Evolutionary conservation across 1,140 invertebrate species (phyloP).

Genomic region (Zaprionus kolodkinae): DNA sequence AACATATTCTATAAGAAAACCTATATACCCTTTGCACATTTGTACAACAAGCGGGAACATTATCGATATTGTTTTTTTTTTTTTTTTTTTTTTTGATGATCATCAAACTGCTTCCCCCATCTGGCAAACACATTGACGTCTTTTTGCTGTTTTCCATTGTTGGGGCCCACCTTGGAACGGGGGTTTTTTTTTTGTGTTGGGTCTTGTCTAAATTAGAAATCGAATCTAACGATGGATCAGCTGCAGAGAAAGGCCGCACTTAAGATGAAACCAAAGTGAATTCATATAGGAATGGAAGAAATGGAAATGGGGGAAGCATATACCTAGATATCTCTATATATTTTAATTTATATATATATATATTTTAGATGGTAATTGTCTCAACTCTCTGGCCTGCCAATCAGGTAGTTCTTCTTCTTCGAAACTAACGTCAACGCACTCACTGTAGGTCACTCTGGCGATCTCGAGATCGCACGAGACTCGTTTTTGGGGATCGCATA

Average conservation of each 20-base stretch:
- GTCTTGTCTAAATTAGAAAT: neutral
- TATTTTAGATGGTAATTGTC: neutral
- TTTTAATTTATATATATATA: neutral
- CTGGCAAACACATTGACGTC: neutral
- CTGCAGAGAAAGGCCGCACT: conserved; percentile 17
- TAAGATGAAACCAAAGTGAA: neutral
- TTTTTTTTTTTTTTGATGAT: conserved; percentile 28
- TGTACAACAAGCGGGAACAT: conserved; percentile 5
- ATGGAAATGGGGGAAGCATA: too few relatives aligned
- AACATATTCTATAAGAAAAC: neutral
- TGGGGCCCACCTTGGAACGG: conserved; percentile 11
- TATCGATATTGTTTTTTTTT: conserved; percentile 23
- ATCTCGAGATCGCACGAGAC: conserved; percentile 6
- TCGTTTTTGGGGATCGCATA: neutral
- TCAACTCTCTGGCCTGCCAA: too few relatives aligned
- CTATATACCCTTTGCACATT: neutral
- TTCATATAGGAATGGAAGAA: neutral
- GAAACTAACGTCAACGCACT: conserved; percentile 60
- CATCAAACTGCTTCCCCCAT: conserved; percentile 22
- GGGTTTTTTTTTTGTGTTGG: conserved; percentile 37
- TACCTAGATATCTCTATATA: too few relatives aligned
- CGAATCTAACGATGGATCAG: neutral
- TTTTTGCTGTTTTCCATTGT: conserved; percentile 9
- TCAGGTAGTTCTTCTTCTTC: too few relatives aligned
- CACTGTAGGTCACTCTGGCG: conserved; percentile 63